Conservation (phyloP, 2,113 vertebrate genomes). For the Struthio camelus region DNA sequence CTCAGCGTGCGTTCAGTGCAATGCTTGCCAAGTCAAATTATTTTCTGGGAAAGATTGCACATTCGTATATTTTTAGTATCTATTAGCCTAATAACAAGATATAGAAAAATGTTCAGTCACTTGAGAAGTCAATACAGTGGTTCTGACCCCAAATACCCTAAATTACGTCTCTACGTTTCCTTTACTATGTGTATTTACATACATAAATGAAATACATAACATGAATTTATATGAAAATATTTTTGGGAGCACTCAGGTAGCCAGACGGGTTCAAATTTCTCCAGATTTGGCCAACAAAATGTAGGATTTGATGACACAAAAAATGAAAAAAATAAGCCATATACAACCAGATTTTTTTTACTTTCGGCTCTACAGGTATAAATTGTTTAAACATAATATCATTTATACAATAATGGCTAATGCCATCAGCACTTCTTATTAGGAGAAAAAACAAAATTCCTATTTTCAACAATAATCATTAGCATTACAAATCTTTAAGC, state of each 20-base stretch:
- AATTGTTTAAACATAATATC: neutral
- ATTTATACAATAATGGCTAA: neutral
- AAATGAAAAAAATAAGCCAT: neutral
- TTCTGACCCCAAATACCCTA: neutral
- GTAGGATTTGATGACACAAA: neutral
- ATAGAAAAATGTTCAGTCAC: neutral
- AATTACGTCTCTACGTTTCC: neutral
- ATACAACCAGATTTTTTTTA: neutral
- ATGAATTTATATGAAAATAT: neutral
- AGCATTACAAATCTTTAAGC: neutral
- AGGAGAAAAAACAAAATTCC: rapidly evolving
- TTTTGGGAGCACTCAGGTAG: neutral
- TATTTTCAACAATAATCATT: neutral
- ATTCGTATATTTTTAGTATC: neutral
- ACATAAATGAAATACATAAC: neutral
- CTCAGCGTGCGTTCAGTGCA: neutral
- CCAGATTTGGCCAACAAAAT: neutral
- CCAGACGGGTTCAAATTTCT: neutral
- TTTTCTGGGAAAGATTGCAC: neutral
- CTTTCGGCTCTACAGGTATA: neutral
- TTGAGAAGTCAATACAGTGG: neutral
- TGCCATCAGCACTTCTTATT: neutral
- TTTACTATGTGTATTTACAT: neutral
- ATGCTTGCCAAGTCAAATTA: neutral
- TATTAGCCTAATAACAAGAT: neutral